phyloP scores from a whole-genome alignment of 2,888 invertebrate genomes.

The Pyrrhia umbra region DNA sequence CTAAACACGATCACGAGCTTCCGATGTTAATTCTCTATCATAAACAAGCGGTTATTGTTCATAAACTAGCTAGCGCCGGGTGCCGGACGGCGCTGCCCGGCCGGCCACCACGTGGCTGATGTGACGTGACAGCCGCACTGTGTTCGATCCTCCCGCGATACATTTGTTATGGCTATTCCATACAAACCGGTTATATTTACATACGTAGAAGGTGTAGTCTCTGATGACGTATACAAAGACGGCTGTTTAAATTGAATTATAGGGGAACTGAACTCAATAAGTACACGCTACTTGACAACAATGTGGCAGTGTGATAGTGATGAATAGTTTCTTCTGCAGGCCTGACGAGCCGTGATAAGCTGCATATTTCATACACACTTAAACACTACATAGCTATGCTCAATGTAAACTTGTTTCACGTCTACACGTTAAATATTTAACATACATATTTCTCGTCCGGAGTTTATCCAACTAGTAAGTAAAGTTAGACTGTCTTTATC shows the following conservation, averaged over 20 bases:
- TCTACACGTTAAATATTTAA: constrained; percentile 20
- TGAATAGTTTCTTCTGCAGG: constrained; percentile 26
- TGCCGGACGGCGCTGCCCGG: constrained; percentile 50
- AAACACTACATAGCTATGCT: constrained; percentile 4
- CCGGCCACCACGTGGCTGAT: constrained; percentile 67
- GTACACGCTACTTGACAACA: constrained; percentile 37
- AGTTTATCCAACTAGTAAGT: constrained; percentile 36
- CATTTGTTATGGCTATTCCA: constrained; percentile 70
- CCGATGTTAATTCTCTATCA: constrained; percentile 82
- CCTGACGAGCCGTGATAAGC: constrained; percentile 23
- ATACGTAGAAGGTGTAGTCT: constrained; percentile 33
- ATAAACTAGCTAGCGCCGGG: constrained; percentile 53
- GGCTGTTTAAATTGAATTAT: constrained; percentile 55
- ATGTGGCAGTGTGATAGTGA: constrained; percentile 45
- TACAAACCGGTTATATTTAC: constrained; percentile 50
- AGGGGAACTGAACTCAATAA: constrained; percentile 27
- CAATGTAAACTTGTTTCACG: constrained; percentile 3
- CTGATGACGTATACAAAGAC: constrained; percentile 31
- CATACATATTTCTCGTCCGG: constrained; percentile 13
- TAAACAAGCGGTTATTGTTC: constrained; percentile 71
- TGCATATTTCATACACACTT: constrained; percentile 24
- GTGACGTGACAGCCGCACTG: constrained; percentile 64
- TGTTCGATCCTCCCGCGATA: constrained; percentile 57
- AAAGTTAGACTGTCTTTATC: constrained; percentile 22
- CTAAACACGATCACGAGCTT: constrained; percentile 83